These are phyloP conservation scores for Aporrectodea caliginosa DNA, from an alignment of 1,140 invertebrate species.

Conservation along the genomic window DNA sequence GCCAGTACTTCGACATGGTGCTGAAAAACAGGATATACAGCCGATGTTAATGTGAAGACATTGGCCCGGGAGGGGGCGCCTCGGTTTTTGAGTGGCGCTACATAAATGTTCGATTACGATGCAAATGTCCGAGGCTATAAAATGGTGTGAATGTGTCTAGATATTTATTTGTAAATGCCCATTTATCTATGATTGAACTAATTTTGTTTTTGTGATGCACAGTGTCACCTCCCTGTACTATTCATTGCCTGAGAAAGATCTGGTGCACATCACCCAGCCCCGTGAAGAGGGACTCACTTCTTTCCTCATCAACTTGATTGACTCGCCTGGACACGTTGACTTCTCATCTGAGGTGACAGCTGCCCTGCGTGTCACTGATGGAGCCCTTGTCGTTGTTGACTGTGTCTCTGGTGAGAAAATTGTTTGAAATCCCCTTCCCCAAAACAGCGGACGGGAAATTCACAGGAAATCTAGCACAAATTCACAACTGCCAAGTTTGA, in stretches of 20 bases:
- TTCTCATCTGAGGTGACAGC: constrained; percentile 99
- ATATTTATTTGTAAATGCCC: constrained; percentile 1
- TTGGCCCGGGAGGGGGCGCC: too few species aligned
- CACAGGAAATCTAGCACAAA: too few species aligned
- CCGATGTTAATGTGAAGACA: too few species aligned
- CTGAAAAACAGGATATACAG: constrained; percentile 24
- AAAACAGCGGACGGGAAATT: too few species aligned
- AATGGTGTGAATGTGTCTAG: background rate
- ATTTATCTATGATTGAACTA: background rate
- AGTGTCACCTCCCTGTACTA: constrained; percentile 99
- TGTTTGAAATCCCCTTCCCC: too few species aligned
- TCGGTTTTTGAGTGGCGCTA: constrained; percentile 11
- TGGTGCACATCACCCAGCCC: constrained; percentile 79
- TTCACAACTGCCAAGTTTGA: too few species aligned
- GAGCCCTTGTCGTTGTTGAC: constrained; percentile 98
- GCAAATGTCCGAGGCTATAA: background rate
- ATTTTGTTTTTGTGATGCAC: constrained; percentile 34
- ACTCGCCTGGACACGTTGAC: constrained; percentile 98
- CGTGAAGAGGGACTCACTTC: constrained; percentile 71
- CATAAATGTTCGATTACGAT: background rate
- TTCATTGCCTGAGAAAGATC: constrained; percentile 86
- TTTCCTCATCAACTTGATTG: constrained; percentile 98
- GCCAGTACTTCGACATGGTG: constrained; percentile 1
- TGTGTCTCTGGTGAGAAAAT: constrained; percentile 90
- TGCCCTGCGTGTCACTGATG: constrained; percentile 97